Conservation (phyloP, 1,140 invertebrate species). For the Vanessa tameamea region DNA sequence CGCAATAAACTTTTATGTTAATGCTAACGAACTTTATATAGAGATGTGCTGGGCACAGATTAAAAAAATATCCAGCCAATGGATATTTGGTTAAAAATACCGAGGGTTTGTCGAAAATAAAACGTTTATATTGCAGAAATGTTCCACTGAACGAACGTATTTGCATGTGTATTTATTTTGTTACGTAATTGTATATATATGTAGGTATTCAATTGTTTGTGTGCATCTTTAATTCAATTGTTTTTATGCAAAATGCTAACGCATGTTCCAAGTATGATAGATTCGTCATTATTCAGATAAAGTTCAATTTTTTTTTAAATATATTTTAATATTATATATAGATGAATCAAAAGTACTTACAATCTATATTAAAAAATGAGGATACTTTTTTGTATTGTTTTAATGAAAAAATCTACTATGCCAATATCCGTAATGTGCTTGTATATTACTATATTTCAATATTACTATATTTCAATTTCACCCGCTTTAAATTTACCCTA, state of each 20-base stretch:
- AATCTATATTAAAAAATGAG: too few species aligned
- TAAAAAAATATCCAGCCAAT: background rate
- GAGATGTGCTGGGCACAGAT: conserved; percentile 11
- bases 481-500: too few species aligned
- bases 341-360: too few species aligned
- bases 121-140: background rate
- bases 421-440: too few species aligned
- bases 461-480: too few species aligned
- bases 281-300: background rate
- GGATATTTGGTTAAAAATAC: background rate
- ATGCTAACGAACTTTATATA: conserved; percentile 23
- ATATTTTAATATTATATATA: too few species aligned
- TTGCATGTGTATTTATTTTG: too few species aligned
- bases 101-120: background rate
- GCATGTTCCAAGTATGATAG: background rate
- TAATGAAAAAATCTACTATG: too few species aligned
- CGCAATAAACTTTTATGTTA: conserved; percentile 34
- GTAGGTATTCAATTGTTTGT: background rate
- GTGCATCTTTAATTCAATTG: background rate
- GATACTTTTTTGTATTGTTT: too few species aligned
- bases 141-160: background rate
- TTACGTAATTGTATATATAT: background rate
- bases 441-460: too few species aligned
- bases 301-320: background rate
- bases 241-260: background rate